Evolutionary conservation across 2,888 invertebrate genomes (phyloP), one percentile per base, ranked within the genome.

Genomic region (Drosophila falleni): DNA sequence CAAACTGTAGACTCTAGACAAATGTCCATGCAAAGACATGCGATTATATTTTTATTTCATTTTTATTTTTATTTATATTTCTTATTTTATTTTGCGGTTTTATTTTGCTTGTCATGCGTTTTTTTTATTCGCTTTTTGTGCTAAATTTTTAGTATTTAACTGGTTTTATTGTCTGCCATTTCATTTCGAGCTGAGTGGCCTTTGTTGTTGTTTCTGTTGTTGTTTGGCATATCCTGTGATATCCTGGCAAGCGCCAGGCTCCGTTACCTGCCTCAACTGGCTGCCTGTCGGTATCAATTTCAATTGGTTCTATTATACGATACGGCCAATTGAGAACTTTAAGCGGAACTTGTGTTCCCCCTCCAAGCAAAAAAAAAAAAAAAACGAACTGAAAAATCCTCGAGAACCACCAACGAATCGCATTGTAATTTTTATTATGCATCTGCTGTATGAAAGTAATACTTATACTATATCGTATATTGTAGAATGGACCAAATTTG

Each of bases 211-310:
- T 51, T 50, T 19, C 16, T 61, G 29, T 16, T 56, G 58, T 46
- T 37, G 35, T 10, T 51, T 26, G 33, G 35, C 58, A 61, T 67
- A 64, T 80, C 72, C 65, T 53, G 58, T 37, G 63, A 66, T 79
- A 80, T 71, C 69, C 65, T 60, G 64, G 64, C 80, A 60, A 86
- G 77, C 80, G 76, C 82, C 77, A 69, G 82, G 70, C 74, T 74
- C 71, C 69, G 74, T 80, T 74, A 49, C 72, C 60, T 63, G 55
- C 35, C 67, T 54, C 51, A 64, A 31, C 37, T 37, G 29, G 11
- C 50, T 59, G 70, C 46, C 73, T 44, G 67, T 29, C 76, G 29
- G 29, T 78, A 77, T 77, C 77, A 74, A 70, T 77, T 75, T 74
- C 78, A 80, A 76, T 67, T 71, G 61, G 39, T n/a, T 66, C 80